phyloP scores from a whole-genome alignment of 2,888 invertebrate genomes.

The Digitonthophagus gazella region DNA sequence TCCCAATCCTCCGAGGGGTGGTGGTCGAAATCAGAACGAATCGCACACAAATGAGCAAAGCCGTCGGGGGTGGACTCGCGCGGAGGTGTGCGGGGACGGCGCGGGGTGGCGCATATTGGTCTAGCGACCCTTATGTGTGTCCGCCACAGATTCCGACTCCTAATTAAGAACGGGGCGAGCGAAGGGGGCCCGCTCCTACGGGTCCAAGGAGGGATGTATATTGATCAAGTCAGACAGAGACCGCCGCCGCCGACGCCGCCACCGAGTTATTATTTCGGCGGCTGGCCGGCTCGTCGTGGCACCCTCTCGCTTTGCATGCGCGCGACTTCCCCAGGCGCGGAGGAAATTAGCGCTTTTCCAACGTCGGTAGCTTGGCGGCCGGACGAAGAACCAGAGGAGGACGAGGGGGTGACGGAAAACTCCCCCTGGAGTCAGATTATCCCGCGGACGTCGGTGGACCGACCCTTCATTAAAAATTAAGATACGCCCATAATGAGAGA shows the following conservation, averaged over 20 bases:
- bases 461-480: slow-evolving; percentile 51
- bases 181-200: slow-evolving; percentile 42
- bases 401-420: neutral
- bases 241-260: slow-evolving; percentile 30
- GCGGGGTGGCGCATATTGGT: slow-evolving; percentile 48
- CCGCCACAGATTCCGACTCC: slow-evolving; percentile 82
- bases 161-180: slow-evolving; percentile 79
- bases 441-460: slow-evolving; percentile 25
- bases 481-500: slow-evolving; percentile 50
- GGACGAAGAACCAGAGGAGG: slow-evolving; percentile 9
- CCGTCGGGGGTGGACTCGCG: slow-evolving; percentile 25
- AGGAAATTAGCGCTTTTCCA: slow-evolving; percentile 42
- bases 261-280: slow-evolving; percentile 43
- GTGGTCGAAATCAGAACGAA: slow-evolving; percentile 38
- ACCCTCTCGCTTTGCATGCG: slow-evolving; percentile 47
- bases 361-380: slow-evolving; percentile 21
- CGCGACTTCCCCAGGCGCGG: slow-evolving; percentile 42
- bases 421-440: slow-evolving; percentile 19
- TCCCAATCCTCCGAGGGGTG: neutral
- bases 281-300: slow-evolving; percentile 9
- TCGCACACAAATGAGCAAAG: slow-evolving; percentile 42
- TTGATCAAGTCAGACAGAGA: slow-evolving; percentile 51
- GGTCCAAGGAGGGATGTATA: slow-evolving; percentile 49
- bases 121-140: slow-evolving; percentile 61
- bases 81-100: slow-evolving; percentile 31